A percentile compares a stretch with the other conserved stretches of the same genome.
phyloP scores from a whole-genome alignment of 2,113 vertebrate genomes.

The Xyrauchen texanus region DNA sequence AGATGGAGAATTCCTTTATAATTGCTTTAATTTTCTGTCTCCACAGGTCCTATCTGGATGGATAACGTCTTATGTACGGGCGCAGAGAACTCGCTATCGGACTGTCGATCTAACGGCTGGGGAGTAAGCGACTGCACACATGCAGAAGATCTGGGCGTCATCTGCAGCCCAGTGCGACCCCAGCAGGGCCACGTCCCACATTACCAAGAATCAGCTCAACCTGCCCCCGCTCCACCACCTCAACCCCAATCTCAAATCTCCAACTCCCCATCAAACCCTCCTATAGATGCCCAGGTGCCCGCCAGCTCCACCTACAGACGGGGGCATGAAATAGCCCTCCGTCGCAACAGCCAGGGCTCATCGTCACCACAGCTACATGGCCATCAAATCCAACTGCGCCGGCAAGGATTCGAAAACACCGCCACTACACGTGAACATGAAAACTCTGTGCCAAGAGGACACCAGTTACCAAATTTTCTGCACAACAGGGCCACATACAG shows the following conservation, averaged over 20 bases:
- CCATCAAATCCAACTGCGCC: constrained; percentile 71
- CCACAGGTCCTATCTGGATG: constrained; percentile 77
- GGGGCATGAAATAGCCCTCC: constrained; percentile 76
- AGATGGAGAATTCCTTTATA: too few relatives aligned
- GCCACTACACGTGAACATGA: constrained; percentile 47
- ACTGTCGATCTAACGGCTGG: constrained; percentile 81
- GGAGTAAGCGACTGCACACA: constrained; percentile 75
- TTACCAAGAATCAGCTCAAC: constrained; percentile 43
- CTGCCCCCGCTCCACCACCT: too few relatives aligned
- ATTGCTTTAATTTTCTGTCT: too few relatives aligned
- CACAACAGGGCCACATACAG: constrained; percentile 59
- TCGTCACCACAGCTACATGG: constrained; percentile 60
- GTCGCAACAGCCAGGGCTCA: constrained; percentile 50
- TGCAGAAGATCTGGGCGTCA: constrained; percentile 74
- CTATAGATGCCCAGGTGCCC: neutral
- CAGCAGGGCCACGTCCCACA: constrained; percentile 62
- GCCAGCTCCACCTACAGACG: constrained; percentile 36
- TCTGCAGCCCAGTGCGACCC: constrained; percentile 66
- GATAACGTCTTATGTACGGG: constrained; percentile 85
- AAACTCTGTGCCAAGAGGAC: constrained; percentile 61
- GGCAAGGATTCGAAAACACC: constrained; percentile 47
- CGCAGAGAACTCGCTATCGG: constrained; percentile 79
- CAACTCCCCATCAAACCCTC: neutral
- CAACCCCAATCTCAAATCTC: constrained; percentile 22
- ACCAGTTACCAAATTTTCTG: constrained; percentile 65